Conservation (phyloP, 2,888 invertebrate species). For the Rhogogaster chlorosoma region DNA sequence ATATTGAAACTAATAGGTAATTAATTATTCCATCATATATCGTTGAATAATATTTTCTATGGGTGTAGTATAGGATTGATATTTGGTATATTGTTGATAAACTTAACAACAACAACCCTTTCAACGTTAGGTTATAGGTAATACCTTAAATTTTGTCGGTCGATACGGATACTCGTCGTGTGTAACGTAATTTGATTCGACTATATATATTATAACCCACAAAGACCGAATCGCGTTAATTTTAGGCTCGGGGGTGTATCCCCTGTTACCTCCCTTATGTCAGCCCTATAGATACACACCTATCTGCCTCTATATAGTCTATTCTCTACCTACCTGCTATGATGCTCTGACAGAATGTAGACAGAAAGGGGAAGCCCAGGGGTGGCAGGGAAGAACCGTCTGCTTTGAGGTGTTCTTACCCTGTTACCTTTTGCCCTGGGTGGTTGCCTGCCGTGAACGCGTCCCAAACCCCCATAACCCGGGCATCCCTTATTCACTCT, state of each 20-base stretch:
- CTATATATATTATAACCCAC: slow-evolving; percentile 34
- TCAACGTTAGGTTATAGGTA: not conserved
- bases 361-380: not conserved
- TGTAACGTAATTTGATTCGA: slow-evolving; percentile 32
- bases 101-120: too few relatives aligned
- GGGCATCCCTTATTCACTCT: not conserved
- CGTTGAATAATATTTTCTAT: too few relatives aligned
- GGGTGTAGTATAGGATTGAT: too few relatives aligned
- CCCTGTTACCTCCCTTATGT: not conserved
- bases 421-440: slow-evolving; percentile 12
- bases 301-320: not conserved
- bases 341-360: not conserved
- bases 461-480: not conserved
- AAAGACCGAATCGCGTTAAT: slow-evolving; percentile 39
- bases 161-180: slow-evolving; percentile 14
- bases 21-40: too few relatives aligned
- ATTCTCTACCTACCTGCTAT: not conserved
- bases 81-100: too few relatives aligned
- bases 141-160: not conserved
- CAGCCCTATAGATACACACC: not conserved
- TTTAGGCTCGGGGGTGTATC: not conserved
- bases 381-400: not conserved
- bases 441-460: not conserved
- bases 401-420: slow-evolving; percentile 35
- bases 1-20: too few relatives aligned